A percentile compares a stretch with the other conserved stretches of the same genome.
These are phyloP conservation scores for Thysanoteuthis rhombus DNA, from an alignment of 2,888 invertebrate species.

Conservation along the genomic window DNA sequence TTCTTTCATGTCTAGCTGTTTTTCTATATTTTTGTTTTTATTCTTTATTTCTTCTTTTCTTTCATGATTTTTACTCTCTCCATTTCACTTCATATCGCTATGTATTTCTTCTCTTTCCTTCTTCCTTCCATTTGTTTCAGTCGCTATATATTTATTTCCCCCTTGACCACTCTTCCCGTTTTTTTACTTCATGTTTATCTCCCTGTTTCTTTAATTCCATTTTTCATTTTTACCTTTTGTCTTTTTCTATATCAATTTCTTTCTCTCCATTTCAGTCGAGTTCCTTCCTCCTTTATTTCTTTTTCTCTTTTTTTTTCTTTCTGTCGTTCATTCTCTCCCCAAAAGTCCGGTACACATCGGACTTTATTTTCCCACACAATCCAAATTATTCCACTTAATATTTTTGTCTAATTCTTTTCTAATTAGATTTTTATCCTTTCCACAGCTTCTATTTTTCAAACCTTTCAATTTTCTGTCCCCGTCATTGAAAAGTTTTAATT, in stretches of 20 bases:
- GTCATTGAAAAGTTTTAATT: background rate
- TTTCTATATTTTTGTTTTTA: no score
- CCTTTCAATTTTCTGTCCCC: background rate
- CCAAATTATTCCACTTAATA: background rate
- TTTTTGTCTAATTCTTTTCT: background rate
- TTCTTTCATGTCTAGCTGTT: no score
- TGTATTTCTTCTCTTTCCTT: no score
- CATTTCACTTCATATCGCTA: no score
- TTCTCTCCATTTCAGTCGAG: background rate
- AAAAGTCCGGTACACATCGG: background rate
- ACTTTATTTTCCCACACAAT: background rate
- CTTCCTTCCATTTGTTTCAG: no score
- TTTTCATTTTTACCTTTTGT: background rate
- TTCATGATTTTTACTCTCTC: no score
- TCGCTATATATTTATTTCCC: no score
- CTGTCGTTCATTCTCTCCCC: background rate
- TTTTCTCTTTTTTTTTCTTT: background rate
- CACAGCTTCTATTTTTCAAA: background rate
- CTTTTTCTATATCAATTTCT: background rate
- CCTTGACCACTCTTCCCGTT: no score
- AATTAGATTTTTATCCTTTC: background rate
- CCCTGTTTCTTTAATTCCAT: no score
- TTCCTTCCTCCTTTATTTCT: background rate
- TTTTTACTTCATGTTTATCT: no score
- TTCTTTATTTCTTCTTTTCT: no score